Evolutionary conservation across 35 echinoderm and acorn worm species (phyloP).

Genomic region (Hemicentrotus pulcherrimus): DNA sequence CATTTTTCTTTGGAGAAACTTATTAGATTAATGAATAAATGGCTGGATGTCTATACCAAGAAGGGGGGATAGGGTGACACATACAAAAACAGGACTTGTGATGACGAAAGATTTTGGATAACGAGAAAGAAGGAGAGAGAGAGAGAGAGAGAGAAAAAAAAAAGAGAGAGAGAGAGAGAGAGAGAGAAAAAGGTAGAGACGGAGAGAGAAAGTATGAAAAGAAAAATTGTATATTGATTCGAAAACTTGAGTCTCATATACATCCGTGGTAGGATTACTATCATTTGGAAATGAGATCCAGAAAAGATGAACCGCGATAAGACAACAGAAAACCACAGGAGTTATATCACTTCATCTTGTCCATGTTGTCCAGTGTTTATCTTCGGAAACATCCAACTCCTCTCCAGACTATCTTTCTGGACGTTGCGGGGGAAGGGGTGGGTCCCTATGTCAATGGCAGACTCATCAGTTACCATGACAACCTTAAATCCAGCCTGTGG

Average conservation of each 20-base stretch:
- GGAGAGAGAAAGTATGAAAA: neutral
- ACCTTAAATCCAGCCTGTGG: neutral
- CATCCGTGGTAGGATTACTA: neutral
- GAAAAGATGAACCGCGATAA: neutral
- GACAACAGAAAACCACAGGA: neutral
- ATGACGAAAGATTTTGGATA: neutral
- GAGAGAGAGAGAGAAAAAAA: neutral
- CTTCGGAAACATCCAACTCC: neutral
- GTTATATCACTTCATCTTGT: neutral
- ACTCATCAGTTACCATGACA: neutral
- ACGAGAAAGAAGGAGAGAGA: neutral
- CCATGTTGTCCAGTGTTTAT: neutral
- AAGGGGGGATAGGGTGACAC: no score
- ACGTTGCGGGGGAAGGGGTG: slow-evolving; percentile 42
- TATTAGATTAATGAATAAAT: no score
- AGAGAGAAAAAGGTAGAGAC: neutral
- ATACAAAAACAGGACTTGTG: neutral
- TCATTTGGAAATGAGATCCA: neutral
- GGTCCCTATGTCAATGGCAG: slow-evolving; percentile 14
- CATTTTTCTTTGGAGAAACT: no score
- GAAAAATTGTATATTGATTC: neutral
- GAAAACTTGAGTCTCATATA: neutral
- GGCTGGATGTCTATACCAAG: no score
- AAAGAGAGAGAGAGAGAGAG: neutral
- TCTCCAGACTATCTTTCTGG: neutral